phyloP scores from a whole-genome alignment of 2,797 vertebrate species.

The Hybognathus amarus region DNA sequence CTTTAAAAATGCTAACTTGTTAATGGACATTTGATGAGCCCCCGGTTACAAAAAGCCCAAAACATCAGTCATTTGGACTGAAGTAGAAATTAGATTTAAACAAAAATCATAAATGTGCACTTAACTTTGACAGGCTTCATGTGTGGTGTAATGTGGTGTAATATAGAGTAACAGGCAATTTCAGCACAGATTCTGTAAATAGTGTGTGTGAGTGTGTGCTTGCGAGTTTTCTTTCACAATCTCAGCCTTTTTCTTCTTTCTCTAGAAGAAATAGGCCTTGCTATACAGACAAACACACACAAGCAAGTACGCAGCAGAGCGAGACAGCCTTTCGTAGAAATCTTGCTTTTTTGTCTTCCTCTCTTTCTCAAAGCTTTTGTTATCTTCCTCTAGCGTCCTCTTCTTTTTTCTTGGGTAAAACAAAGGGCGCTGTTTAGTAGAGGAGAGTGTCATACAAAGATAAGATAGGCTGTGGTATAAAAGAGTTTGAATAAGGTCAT shows the following conservation, averaged over 20 bases:
- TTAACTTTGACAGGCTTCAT: background rate
- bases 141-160: conserved; percentile 4
- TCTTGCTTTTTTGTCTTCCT: conserved; percentile 18
- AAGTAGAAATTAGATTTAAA: background rate
- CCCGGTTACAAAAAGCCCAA: background rate
- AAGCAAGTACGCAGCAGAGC: conserved; percentile 37
- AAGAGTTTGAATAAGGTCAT: conserved; percentile 29
- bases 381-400: conserved; percentile 31
- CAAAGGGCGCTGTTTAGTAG: conserved; percentile 71
- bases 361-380: conserved; percentile 35
- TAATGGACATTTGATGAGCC: background rate
- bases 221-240: background rate
- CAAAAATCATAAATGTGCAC: background rate
- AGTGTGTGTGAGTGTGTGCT: background rate
- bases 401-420: conserved; percentile 53
- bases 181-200: background rate
- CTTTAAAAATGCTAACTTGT: background rate
- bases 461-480: conserved; percentile 63
- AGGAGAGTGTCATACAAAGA: conserved; percentile 68
- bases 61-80: background rate
- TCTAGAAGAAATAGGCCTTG: conserved; percentile 31
- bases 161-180: background rate
- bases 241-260: conserved; percentile 32
- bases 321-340: conserved; percentile 35
- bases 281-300: conserved; percentile 32